phyloP scores from a whole-genome alignment of 2,888 invertebrate genomes.

The Drosophila neotestacea region DNA sequence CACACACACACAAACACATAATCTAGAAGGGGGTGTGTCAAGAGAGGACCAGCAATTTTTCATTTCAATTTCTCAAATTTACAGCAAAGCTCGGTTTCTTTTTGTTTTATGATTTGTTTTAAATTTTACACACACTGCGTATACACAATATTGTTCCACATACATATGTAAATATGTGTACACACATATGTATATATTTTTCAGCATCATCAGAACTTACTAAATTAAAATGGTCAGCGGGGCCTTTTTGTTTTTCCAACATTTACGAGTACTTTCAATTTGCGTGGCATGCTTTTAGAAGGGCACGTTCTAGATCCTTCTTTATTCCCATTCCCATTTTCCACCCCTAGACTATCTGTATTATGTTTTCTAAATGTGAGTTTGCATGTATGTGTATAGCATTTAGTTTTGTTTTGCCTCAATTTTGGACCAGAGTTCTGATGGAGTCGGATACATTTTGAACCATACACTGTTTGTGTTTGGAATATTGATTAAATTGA shows the following conservation, averaged over 20 bases:
- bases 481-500: slow-evolving; percentile 76
- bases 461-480: slow-evolving; percentile 59
- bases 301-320: slow-evolving; percentile 41
- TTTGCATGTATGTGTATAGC: slow-evolving; percentile 31
- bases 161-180: slow-evolving; percentile 7
- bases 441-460: slow-evolving; percentile 14
- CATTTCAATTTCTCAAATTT: slow-evolving; percentile 64
- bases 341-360: slow-evolving; percentile 28
- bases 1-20: background rate
- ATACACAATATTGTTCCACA: slow-evolving; percentile 13
- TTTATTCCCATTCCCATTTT: background rate
- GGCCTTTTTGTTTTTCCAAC: slow-evolving; percentile 55
- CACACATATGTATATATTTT: slow-evolving; percentile 19
- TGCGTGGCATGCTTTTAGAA: slow-evolving; percentile 68
- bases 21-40: background rate
- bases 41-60: slow-evolving; percentile 54
- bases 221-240: slow-evolving; percentile 76
- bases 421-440: slow-evolving; percentile 42
- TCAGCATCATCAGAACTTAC: slow-evolving; percentile 71
- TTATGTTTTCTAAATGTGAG: slow-evolving; percentile 18
- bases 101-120: slow-evolving; percentile 33
- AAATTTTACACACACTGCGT: slow-evolving; percentile 19
- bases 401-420: slow-evolving; percentile 76
- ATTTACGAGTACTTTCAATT: slow-evolving; percentile 72
- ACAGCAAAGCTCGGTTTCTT: slow-evolving; percentile 20